Evolutionary conservation across 64 coral and sea anemone species (phyloP).

Genomic region (Porites lutea): DNA sequence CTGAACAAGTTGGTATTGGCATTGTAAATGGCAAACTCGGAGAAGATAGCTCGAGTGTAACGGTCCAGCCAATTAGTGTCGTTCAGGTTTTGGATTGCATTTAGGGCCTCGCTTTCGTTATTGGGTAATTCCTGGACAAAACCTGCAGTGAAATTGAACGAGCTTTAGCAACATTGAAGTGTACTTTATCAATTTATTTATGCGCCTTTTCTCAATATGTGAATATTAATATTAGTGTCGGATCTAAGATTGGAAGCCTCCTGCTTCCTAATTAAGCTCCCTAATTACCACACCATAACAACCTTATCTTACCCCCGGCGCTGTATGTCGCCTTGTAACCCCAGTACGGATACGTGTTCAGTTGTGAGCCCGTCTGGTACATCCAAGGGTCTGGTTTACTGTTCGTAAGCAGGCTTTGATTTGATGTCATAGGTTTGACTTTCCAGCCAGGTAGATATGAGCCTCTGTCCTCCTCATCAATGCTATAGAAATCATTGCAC

Average conservation of each 20-base stretch:
- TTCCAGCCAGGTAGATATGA: slow-evolving; percentile 58
- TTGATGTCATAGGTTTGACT: not conserved
- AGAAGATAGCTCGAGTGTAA: slow-evolving; percentile 72
- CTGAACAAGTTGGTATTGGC: slow-evolving; percentile 81
- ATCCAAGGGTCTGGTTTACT: slow-evolving; percentile 70
- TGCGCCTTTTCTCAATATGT: no score
- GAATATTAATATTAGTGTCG: no score
- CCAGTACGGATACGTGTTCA: slow-evolving; percentile 80
- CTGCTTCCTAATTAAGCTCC: no score
- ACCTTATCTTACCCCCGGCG: slow-evolving; percentile 70
- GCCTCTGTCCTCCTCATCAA: slow-evolving; percentile 60
- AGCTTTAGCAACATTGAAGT: no score
- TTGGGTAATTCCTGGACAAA: no score
- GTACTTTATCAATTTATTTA: no score
- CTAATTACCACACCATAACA: not conserved
- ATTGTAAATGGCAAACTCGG: slow-evolving; percentile 91
- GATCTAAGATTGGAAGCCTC: no score
- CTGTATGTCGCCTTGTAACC: slow-evolving; percentile 71
- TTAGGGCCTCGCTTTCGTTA: no score
- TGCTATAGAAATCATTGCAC: slow-evolving; percentile 54
- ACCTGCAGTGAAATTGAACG: slow-evolving; percentile 27
- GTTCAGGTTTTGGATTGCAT: slow-evolving; percentile 58
- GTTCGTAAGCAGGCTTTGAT: slow-evolving; percentile 23
- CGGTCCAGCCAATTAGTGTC: slow-evolving; percentile 69
- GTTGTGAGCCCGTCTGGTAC: slow-evolving; percentile 70